Evolutionary conservation across 2,113 vertebrate genomes (phyloP), one percentile per base, ranked within the genome.

Genomic region (Pionites leucogaster): DNA sequence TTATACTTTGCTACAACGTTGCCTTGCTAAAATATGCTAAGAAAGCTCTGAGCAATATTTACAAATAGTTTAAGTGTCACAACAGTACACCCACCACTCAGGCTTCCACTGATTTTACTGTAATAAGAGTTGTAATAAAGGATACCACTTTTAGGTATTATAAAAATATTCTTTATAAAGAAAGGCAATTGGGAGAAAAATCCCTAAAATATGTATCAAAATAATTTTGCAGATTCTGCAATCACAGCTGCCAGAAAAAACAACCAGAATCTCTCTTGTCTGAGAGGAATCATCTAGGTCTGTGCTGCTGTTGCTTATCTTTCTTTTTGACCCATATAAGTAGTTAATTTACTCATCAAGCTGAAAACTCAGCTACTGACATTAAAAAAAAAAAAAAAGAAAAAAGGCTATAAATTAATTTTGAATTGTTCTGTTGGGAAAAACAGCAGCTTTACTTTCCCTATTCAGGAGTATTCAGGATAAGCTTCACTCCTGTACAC

Each of bases 41-140:
- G 94, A 98, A 97, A 98, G 93, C 97, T 97, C 95, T 97, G 96
- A 98, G 96, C 92, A 97, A 97, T 98, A 98, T 98, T 98, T 98
- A 98, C 97, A 98, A 98, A 98, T 97, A 98, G 94, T 97, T 98
- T 95, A 97, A 95, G 95, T 97, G 97, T 98, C 97, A 98, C 95
- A 98, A 98, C 97, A 98, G 97, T 98, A 98, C 97, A 97, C 97
- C 97, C 97, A 98, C 97, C 70, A 82, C 92, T 97, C 92, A 85
- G 49, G 49, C 78, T 97, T 97, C 94, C 86, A 77, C 95, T 49
- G 50, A 93, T 95, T 97, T 97, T 86, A 47, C 88, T 95, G 78
- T 96, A 97, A 97, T 93, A 97, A 96, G 42, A 76, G 57, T 86
- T 94, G 91, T 95, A 97, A 97, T 95, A 96, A 93, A 97, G 95